Percentiles rank a stretch among this genome's conserved stretches.
phyloP scores from a whole-genome alignment of 2,888 invertebrate species.

The Cynaeus angustus region DNA sequence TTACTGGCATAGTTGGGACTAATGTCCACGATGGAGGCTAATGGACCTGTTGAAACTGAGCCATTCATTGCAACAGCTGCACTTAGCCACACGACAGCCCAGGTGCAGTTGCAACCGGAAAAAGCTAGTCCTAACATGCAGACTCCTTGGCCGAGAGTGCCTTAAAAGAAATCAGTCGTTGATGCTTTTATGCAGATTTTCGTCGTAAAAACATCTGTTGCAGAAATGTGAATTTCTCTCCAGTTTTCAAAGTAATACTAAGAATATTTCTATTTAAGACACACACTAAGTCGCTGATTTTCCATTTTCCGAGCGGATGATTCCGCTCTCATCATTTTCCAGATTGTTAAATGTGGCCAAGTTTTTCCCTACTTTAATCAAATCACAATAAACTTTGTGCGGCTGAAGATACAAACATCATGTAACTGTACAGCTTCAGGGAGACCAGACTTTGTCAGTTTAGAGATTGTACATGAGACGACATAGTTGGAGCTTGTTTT shows the following conservation, averaged over 20 bases:
- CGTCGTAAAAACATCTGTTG: too few species aligned
- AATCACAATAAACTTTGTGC: neutral
- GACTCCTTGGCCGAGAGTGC: conserved; percentile 77
- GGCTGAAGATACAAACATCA: neutral
- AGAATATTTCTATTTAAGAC: too few species aligned
- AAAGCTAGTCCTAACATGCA: conserved; percentile 77
- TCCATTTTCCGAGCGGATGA: neutral
- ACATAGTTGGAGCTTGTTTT: conserved; percentile 2
- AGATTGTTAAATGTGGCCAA: conserved; percentile 1
- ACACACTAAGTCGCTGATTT: neutral
- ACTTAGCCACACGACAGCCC: conserved; percentile 77
- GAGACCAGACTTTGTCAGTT: conserved; percentile 1
- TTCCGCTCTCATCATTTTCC: neutral
- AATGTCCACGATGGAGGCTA: conserved; percentile 80
- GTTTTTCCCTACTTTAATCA: conserved; percentile 8
- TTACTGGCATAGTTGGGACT: conserved; percentile 77
- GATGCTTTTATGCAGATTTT: too few species aligned
- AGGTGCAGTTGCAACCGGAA: conserved; percentile 77
- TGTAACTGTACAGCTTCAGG: conserved; percentile 16
- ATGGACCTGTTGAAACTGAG: conserved; percentile 79
- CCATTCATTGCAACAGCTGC: conserved; percentile 79
- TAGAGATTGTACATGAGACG: conserved; percentile 3
- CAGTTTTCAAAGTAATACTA: too few species aligned
- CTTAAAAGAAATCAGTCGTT: conserved; percentile 63
- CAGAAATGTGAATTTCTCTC: too few species aligned